Conservation (phyloP, 1,140 invertebrate genomes). For the Bombus turneri region DNA sequence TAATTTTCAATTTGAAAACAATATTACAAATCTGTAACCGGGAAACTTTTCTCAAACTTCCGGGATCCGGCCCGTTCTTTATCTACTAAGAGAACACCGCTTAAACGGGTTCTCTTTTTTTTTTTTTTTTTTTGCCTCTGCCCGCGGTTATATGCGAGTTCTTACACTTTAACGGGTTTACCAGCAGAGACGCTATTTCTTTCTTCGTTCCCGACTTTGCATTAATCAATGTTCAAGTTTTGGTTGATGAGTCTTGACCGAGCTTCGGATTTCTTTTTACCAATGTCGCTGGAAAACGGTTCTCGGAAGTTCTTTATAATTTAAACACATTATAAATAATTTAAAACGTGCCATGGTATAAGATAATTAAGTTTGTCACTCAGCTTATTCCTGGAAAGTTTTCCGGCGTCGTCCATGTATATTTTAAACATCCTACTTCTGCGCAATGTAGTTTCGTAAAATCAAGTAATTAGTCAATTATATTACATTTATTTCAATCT, state of each 20-base stretch:
- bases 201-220: background rate
- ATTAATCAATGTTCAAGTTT: constrained; percentile 2
- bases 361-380: no score
- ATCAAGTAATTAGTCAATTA: no score
- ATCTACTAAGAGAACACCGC: background rate
- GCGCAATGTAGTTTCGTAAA: no score
- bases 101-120: background rate
- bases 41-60: background rate
- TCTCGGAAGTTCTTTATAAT: background rate
- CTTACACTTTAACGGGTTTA: constrained; percentile 8
- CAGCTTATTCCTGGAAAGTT: no score
- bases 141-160: background rate
- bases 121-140: background rate
- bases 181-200: background rate
- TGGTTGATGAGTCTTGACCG: background rate
- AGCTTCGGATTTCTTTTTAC: background rate
- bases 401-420: no score
- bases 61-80: background rate
- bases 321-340: background rate
- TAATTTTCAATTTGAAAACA: constrained; percentile 38
- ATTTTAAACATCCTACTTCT: no score
- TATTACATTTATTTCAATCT: no score
- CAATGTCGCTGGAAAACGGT: background rate
- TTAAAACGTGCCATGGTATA: background rate
- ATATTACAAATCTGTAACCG: constrained; percentile 16